Evolutionary conservation across 2,888 invertebrate genomes (phyloP), one percentile per base, ranked within the genome.

Genomic region (Orgyia antiqua): DNA sequence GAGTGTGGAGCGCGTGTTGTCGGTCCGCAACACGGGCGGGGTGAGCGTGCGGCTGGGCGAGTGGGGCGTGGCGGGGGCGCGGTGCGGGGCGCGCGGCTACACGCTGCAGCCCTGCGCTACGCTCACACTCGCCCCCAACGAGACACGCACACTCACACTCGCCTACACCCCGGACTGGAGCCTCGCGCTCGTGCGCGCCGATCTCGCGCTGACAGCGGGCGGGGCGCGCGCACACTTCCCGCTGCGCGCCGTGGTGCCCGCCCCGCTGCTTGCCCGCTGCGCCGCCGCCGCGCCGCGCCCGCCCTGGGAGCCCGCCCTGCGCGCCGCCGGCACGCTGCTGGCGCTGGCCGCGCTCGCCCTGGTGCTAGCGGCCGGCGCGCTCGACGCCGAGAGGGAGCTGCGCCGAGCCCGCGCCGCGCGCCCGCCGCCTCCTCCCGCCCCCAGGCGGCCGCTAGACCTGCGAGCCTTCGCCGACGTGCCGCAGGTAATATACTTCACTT

Each of bases 21-120:
- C 39, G 92, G 6, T 61, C 11, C 89, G 93, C 51, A 99, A 99
- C 84, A 93, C 93, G n/a, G 98, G 98, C 1, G 93, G 93, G 62
- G 88, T 97, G 47, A 90, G 94, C n/a, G 91, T 98, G 57, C 89
- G 89, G 46, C 89, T 97, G 42, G 68, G 68, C 48, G 71, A 53
- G 29, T 79, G 75, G 78, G 57, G 65, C 40, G 47, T 78, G 42
- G 68, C 61, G 33, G 73, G 68, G 39, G 50, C 33, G 42, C 48
- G 66, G 25, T 80, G 82, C 66, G 53, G 43, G 49, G 76, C 66
- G 51, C 70, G 78, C 50, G 79, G 77, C 44, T 77, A 75, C 68
- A 63, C 67, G 1, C 51, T 79, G 42, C 24, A 42, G 50, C 77
- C 80, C 24, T 79, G 82, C 69, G 66, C 58, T 38, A 52, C 73